A percentile compares a stretch with the other conserved stretches of the same genome.
Conservation (phyloP, 2,888 invertebrate genomes). For the Balanococcus diminutus region DNA sequence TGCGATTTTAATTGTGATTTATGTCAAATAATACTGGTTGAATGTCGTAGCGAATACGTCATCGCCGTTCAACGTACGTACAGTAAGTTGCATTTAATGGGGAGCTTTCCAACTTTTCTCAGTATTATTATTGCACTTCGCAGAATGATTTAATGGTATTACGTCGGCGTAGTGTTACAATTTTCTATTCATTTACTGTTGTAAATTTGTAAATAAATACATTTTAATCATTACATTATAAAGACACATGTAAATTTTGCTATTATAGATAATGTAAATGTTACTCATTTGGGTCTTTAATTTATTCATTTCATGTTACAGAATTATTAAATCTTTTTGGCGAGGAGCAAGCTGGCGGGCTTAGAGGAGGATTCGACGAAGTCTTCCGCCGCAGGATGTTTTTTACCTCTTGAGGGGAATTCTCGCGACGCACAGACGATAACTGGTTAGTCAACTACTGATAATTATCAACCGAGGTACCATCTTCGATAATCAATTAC, state of each 20-base stretch:
- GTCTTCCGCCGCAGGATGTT: slow-evolving; percentile 54
- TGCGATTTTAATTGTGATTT: slow-evolving; percentile 39
- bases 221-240: background rate
- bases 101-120: slow-evolving; percentile 3
- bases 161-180: background rate
- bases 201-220: slow-evolving; percentile 17
- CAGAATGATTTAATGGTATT: slow-evolving; percentile 5
- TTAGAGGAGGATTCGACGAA: slow-evolving; percentile 52
- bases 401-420: slow-evolving; percentile 43
- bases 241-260: background rate
- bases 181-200: background rate
- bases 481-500: background rate
- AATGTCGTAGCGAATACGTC: background rate
- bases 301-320: slow-evolving; percentile 8
- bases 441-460: slow-evolving; percentile 50
- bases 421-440: slow-evolving; percentile 55
- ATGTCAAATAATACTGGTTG: background rate
- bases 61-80: background rate
- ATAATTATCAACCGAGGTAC: background rate
- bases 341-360: slow-evolving; percentile 53
- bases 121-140: background rate
- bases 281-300: background rate
- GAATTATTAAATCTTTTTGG: slow-evolving; percentile 45
- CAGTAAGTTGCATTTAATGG: slow-evolving; percentile 23
- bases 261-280: background rate